phyloP scores from a whole-genome alignment of 2,113 vertebrate genomes.

The Amblyornis subalaris region DNA sequence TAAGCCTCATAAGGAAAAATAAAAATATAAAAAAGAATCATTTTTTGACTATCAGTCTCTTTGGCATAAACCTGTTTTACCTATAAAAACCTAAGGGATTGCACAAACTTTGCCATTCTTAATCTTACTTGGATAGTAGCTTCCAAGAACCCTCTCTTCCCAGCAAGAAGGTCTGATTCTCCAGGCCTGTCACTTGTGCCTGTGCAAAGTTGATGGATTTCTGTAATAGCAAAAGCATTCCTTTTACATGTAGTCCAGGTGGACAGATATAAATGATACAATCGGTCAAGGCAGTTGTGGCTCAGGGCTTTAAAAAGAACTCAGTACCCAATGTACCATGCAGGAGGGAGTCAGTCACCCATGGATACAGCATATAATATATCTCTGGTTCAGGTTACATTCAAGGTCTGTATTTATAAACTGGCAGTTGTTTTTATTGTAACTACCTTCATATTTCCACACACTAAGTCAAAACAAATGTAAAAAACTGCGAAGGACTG shows the following conservation, averaged over 20 bases:
- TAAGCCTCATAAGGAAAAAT: background rate
- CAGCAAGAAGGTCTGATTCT: background rate
- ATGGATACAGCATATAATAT: background rate
- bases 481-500: background rate
- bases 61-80: background rate
- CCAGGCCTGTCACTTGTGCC: background rate
- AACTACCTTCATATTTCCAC: background rate
- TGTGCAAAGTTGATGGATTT: background rate
- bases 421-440: background rate
- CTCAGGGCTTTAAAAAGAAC: background rate
- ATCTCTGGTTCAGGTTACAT: background rate
- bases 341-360: background rate
- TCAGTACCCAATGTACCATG: background rate
- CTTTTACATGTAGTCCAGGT: background rate
- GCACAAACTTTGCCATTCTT: background rate
- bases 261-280: background rate
- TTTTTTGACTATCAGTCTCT: background rate
- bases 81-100: background rate
- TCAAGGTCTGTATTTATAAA: background rate
- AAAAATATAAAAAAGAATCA: background rate
- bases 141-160: background rate
- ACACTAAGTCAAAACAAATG: background rate
- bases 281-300: background rate
- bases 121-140: background rate
- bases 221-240: background rate